Conservation (phyloP, 2,113 vertebrate species). For the Tylochromis polylepis region DNA sequence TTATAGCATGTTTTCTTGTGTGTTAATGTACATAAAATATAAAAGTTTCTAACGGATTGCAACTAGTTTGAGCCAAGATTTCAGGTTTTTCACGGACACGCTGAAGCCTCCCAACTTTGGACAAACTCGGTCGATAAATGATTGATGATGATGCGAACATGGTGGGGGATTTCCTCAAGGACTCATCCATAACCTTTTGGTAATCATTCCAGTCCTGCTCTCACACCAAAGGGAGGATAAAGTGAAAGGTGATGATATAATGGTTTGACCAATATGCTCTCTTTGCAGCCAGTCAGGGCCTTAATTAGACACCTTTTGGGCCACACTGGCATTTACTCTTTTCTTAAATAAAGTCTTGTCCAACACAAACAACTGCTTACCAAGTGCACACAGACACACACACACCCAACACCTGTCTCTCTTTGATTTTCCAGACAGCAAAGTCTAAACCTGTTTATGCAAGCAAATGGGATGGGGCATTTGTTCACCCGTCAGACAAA, state of each 20-base stretch:
- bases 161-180: conserved; percentile 24
- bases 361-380: not conserved
- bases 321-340: conserved; percentile 28
- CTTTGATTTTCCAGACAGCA: not conserved
- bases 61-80: not conserved
- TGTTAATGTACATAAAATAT: not conserved
- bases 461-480: conserved; percentile 55
- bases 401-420: not conserved
- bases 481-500: conserved; percentile 58
- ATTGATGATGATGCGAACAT: conserved; percentile 20
- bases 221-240: not conserved
- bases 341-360: conserved; percentile 31
- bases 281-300: not conserved
- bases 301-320: conserved; percentile 37
- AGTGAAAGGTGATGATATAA: conserved; percentile 20
- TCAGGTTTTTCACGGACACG: not conserved
- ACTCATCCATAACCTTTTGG: conserved; percentile 40
- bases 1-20: not conserved
- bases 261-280: conserved; percentile 11
- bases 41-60: not conserved
- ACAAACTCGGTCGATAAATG: conserved; percentile 25
- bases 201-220: conserved; percentile 25
- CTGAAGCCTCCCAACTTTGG: not conserved
- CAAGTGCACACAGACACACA: not conserved
- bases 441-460: not conserved